Conservation (phyloP, 2,888 invertebrate species). For the Doris montereyensis region DNA sequence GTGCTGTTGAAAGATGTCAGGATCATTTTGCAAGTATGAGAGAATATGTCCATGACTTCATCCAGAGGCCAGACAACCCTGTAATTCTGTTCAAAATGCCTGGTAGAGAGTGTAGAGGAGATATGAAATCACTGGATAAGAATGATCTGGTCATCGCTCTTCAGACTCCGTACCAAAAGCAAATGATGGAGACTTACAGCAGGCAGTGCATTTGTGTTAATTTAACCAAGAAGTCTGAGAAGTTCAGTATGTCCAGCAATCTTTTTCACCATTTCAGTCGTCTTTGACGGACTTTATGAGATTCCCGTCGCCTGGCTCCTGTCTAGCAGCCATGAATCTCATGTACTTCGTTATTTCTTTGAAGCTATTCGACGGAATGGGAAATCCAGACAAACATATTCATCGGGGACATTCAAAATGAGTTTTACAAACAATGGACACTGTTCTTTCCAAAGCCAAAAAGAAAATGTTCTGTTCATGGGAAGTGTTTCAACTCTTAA, state of each 20-base stretch:
- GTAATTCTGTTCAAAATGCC: background rate
- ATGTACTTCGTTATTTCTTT: constrained; percentile 16
- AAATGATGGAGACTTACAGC: constrained; percentile 38
- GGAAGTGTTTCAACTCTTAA: constrained; percentile 27
- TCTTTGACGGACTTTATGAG: constrained; percentile 24
- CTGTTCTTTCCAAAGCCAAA: constrained; percentile 34
- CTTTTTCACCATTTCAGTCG: constrained; percentile 28
- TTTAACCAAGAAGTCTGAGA: constrained; percentile 7
- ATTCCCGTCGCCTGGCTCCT: constrained; percentile 39
- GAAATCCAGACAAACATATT: constrained; percentile 30
- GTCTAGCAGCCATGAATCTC: constrained; percentile 13
- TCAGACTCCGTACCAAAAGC: constrained; percentile 35
- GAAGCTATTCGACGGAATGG: constrained; percentile 16
- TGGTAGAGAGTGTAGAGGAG: background rate
- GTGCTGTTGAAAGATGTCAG: constrained; percentile 26
- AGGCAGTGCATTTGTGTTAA: constrained; percentile 35
- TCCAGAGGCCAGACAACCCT: background rate
- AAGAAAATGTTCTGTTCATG: constrained; percentile 26
- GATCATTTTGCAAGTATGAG: constrained; percentile 2
- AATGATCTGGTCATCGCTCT: constrained; percentile 27
- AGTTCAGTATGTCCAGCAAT: background rate
- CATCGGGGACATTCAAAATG: constrained; percentile 22
- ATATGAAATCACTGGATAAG: constrained; percentile 1
- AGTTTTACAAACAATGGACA: constrained; percentile 24
- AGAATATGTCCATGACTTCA: background rate